Conservation (phyloP, 2,888 invertebrate species). For the Drosophila anomelani region DNA sequence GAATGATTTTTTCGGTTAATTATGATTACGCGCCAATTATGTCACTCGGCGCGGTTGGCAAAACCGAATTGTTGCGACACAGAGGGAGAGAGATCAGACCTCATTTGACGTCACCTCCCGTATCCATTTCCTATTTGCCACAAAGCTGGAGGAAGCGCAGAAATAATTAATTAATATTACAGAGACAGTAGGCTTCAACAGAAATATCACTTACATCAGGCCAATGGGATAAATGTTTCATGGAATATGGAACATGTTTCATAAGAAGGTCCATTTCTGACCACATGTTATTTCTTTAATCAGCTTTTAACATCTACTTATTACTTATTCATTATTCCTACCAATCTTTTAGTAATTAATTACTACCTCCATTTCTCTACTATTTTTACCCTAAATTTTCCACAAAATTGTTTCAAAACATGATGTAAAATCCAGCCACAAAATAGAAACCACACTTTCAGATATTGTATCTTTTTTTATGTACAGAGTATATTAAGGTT, state of each 20-base stretch:
- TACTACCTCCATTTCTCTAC: no score
- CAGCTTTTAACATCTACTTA: no score
- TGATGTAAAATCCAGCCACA: not conserved
- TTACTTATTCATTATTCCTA: no score
- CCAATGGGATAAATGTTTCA: not conserved
- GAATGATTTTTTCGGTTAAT: constrained; percentile 37
- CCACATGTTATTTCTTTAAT: no score
- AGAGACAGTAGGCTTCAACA: not conserved
- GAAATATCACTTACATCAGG: not conserved
- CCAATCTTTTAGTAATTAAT: no score
- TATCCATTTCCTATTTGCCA: constrained; percentile 1
- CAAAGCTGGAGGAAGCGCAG: not conserved
- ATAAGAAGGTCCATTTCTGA: no score
- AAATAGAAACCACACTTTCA: not conserved
- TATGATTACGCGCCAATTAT: constrained; percentile 70
- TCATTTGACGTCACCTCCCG: constrained; percentile 11
- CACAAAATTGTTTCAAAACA: not conserved
- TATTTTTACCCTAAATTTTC: not conserved
- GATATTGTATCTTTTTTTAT: constrained; percentile 46
- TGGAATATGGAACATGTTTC: no score
- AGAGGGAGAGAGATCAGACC: constrained; percentile 7
- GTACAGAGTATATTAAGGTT: constrained; percentile 15
- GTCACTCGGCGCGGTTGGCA: constrained; percentile 51
- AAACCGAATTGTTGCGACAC: constrained; percentile 5
- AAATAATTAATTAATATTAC: not conserved